These are phyloP conservation scores for Zygogramma bicolorata DNA, from an alignment of 2,888 invertebrate species.

Conservation along the genomic window DNA sequence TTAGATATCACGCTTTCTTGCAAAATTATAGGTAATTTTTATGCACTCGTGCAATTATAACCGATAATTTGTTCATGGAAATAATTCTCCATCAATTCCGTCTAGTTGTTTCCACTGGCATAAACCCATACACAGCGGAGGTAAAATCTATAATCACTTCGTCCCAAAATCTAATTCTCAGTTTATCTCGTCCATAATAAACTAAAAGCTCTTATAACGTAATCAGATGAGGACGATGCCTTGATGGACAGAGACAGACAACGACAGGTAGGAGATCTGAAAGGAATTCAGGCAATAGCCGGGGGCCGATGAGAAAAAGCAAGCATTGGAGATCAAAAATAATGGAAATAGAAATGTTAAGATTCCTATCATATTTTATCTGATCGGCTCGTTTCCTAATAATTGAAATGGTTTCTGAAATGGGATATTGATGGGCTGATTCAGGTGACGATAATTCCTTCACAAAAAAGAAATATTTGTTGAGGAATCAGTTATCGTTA, in stretches of 20 bases:
- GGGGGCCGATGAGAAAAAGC: slow-evolving; percentile 40
- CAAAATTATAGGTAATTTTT: too few relatives aligned
- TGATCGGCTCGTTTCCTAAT: slow-evolving; percentile 15
- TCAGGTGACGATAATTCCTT: background rate
- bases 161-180: slow-evolving; percentile 50
- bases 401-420: background rate
- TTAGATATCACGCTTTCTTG: too few relatives aligned
- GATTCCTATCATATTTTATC: slow-evolving; percentile 48
- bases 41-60: too few relatives aligned
- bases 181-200: slow-evolving; percentile 52
- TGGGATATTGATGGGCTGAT: background rate
- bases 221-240: slow-evolving; percentile 47
- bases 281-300: slow-evolving; percentile 42
- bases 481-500: background rate
- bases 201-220: slow-evolving; percentile 53
- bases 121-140: slow-evolving; percentile 26
- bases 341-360: slow-evolving; percentile 36
- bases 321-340: slow-evolving; percentile 45
- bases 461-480: background rate
- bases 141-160: slow-evolving; percentile 47
- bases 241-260: slow-evolving; percentile 39
- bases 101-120: too few relatives aligned
- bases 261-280: slow-evolving; percentile 44
- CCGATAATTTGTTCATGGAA: too few relatives aligned
- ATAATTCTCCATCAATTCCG: too few relatives aligned